Conservation (phyloP, 2,888 invertebrate species). For the Lepidocyrtoides sp. region DNA sequence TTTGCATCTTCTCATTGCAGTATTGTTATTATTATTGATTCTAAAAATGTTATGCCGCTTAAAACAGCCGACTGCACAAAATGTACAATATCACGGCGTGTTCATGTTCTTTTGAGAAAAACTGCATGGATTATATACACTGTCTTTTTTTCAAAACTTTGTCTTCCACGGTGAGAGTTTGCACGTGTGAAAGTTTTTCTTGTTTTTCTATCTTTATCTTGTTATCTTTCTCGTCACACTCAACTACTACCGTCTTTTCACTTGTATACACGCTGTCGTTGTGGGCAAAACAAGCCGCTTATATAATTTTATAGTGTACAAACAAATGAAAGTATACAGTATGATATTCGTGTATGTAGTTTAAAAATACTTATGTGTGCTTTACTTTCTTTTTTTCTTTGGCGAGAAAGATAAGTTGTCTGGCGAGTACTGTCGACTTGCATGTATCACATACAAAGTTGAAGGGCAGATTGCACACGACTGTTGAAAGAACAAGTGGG, state of each 20-base stretch:
- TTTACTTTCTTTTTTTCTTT: neutral
- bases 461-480: conserved; percentile 63
- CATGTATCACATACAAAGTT: conserved; percentile 47
- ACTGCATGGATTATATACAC: conserved; percentile 53
- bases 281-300: neutral
- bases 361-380: too few species aligned
- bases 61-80: neutral
- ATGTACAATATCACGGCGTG: neutral
- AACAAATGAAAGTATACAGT: neutral
- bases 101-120: conserved; percentile 50
- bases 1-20: too few species aligned
- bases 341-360: too few species aligned
- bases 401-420: conserved; percentile 19
- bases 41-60: neutral
- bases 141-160: conserved; percentile 53
- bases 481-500: conserved; percentile 71
- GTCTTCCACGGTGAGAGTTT: conserved; percentile 16
- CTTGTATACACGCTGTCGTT: neutral
- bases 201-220: conserved; percentile 1
- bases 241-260: neutral
- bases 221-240: conserved; percentile 25
- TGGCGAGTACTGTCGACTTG: conserved; percentile 54
- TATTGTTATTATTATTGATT: neutral
- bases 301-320: neutral
- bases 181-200: conserved; percentile 68